Conservation (phyloP, 2,113 vertebrate genomes). For the Podiceps cristatus region DNA sequence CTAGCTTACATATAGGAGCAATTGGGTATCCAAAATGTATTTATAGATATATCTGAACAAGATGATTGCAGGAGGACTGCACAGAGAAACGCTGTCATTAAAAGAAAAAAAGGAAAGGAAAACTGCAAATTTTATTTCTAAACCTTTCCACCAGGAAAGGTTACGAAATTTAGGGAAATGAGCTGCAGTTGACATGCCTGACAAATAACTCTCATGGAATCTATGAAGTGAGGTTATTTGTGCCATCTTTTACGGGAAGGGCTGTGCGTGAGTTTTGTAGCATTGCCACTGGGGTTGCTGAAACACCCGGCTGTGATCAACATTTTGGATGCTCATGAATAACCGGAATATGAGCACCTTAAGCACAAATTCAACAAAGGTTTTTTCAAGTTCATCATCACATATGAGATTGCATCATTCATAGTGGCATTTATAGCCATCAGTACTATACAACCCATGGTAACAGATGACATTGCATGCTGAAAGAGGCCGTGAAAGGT, state of each 20-base stretch:
- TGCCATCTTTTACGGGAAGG: slow-evolving; percentile 53
- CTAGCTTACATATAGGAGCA: neutral
- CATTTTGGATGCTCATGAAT: slow-evolving; percentile 67
- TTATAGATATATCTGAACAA: neutral
- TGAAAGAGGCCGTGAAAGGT: slow-evolving; percentile 76
- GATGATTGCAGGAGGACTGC: neutral
- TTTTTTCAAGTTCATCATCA: slow-evolving; percentile 73
- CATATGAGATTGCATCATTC: slow-evolving; percentile 74
- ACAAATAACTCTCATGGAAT: slow-evolving; percentile 41
- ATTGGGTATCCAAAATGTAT: neutral
- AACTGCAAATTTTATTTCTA: slow-evolving; percentile 18
- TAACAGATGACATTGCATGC: slow-evolving; percentile 76
- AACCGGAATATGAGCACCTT: slow-evolving; percentile 65
- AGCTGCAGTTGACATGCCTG: slow-evolving; percentile 31
- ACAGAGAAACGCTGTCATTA: neutral
- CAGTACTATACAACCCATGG: slow-evolving; percentile 73
- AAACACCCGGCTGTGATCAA: slow-evolving; percentile 53
- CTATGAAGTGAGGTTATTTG: slow-evolving; percentile 35
- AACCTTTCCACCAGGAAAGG: slow-evolving; percentile 24
- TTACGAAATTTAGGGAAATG: slow-evolving; percentile 17
- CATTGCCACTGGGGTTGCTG: slow-evolving; percentile 13
- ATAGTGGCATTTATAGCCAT: slow-evolving; percentile 75
- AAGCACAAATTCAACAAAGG: slow-evolving; percentile 71
- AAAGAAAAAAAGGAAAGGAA: neutral
- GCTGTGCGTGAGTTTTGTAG: neutral